These are phyloP conservation scores for Taenaris catops DNA, from an alignment of 2,888 invertebrate genomes.

Conservation along the genomic window DNA sequence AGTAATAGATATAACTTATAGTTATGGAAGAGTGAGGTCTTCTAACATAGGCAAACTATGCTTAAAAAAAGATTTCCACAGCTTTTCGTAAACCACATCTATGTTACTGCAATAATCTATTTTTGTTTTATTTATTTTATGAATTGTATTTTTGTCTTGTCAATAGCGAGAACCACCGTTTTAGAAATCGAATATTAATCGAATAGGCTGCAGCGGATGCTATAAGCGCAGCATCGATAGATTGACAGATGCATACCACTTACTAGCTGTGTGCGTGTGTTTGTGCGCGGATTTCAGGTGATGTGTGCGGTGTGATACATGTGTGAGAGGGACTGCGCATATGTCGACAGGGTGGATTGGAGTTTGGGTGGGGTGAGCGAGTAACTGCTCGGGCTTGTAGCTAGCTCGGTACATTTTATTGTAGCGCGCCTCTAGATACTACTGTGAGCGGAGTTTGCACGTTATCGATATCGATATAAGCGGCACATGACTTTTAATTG, in stretches of 20 bases:
- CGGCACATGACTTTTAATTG: too few relatives aligned
- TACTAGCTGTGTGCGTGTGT: constrained; percentile 34
- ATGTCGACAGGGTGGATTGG: constrained; percentile 41
- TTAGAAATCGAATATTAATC: constrained; percentile 44
- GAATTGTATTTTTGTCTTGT: too few relatives aligned
- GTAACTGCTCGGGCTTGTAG: constrained; percentile 76
- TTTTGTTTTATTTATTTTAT: too few relatives aligned
- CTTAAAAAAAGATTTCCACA: too few relatives aligned
- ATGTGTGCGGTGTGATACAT: too few relatives aligned
- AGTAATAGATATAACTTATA: too few relatives aligned
- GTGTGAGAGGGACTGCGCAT: constrained; percentile 54
- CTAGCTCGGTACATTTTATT: constrained; percentile 78
- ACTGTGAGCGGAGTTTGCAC: constrained; percentile 43
- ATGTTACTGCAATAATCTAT: too few relatives aligned
- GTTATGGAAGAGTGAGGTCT: too few relatives aligned
- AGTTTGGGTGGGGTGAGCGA: constrained; percentile 42
- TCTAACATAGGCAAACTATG: too few relatives aligned
- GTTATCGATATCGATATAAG: constrained; percentile 74
- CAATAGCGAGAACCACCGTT: not conserved
- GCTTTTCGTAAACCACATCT: too few relatives aligned
- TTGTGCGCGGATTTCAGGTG: constrained; percentile 42
- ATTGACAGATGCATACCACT: constrained; percentile 52
- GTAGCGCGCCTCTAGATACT: constrained; percentile 74
- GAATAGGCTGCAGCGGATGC: constrained; percentile 37
- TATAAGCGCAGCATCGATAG: constrained; percentile 46